A percentile compares a stretch with the other conserved stretches of the same genome.
Conservation (phyloP, 2,888 invertebrate genomes). For the Mythimna ferrago region DNA sequence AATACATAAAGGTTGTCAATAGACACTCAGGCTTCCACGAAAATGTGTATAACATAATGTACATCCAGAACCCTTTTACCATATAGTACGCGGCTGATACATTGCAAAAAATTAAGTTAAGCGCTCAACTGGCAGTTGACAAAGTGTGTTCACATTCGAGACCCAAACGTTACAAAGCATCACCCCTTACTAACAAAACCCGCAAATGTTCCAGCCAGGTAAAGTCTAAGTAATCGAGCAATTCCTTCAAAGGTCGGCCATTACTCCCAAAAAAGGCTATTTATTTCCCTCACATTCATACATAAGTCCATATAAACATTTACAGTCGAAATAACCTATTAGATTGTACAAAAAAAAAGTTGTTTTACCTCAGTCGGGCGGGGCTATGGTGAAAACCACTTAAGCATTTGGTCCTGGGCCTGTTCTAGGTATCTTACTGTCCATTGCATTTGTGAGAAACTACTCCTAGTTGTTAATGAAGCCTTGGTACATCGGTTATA, state of each 20-base stretch:
- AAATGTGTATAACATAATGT: no score
- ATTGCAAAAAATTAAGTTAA: neutral
- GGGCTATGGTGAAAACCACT: conserved; percentile 59
- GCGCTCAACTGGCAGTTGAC: no score
- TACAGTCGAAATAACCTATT: conserved; percentile 46
- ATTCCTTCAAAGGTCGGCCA: conserved; percentile 26
- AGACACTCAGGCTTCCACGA: no score
- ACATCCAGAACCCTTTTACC: neutral
- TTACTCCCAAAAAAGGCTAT: conserved; percentile 28
- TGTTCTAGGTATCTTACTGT: conserved; percentile 37
- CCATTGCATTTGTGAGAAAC: conserved; percentile 33
- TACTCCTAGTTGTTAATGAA: conserved; percentile 26
- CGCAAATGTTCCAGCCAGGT: conserved; percentile 14
- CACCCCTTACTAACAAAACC: conserved; percentile 6
- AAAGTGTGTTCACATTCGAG: neutral
- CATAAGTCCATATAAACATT: conserved; percentile 23
- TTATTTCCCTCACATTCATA: conserved; percentile 22
- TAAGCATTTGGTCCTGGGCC: conserved; percentile 25
- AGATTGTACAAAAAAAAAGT: conserved; percentile 44
- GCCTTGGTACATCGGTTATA: conserved; percentile 23
- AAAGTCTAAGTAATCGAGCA: conserved; percentile 22
- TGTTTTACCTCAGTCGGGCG: conserved; percentile 48
- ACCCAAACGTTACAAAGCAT: neutral
- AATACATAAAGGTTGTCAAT: no score
- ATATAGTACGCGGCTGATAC: neutral